Evolutionary conservation across 1,140 invertebrate species (phyloP).

Genomic region (Macrobrachium nipponense): DNA sequence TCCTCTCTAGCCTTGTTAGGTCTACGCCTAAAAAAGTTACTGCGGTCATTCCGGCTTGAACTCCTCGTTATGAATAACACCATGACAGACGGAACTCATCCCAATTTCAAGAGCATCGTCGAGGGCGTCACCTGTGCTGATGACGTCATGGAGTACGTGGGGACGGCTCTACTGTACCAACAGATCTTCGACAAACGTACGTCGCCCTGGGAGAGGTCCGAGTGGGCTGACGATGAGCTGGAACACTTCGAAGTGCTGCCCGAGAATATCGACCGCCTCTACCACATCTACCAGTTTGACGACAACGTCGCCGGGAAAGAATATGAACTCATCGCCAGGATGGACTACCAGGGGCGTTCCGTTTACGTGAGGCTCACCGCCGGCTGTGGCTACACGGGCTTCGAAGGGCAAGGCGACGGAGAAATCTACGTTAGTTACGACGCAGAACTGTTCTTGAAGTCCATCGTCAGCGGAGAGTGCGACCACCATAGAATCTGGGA

Average conservation of each 20-base stretch:
- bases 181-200: not conserved
- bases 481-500: not conserved
- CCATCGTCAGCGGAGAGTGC: not conserved
- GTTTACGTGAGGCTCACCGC: not conserved
- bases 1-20: not conserved
- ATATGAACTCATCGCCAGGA: not conserved
- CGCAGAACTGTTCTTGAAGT: slow-evolving; percentile 1
- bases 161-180: not conserved
- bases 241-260: not conserved
- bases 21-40: too few relatives aligned
- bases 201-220: not conserved
- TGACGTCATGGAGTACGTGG: not conserved
- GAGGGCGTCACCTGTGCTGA: not conserved
- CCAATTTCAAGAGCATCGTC: not conserved
- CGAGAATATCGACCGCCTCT: not conserved
- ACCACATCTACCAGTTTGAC: not conserved
- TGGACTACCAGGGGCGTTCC: not conserved
- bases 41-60: too few relatives aligned
- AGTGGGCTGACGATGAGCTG: not conserved
- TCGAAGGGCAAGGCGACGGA: not conserved
- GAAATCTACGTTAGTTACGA: slow-evolving; percentile 7
- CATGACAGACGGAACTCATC: not conserved
- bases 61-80: not conserved
- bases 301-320: slow-evolving; percentile 1
- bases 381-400: slow-evolving; percentile 16